Conservation (phyloP, 2,797 vertebrate genomes). For the Cottoperca gobio region DNA sequence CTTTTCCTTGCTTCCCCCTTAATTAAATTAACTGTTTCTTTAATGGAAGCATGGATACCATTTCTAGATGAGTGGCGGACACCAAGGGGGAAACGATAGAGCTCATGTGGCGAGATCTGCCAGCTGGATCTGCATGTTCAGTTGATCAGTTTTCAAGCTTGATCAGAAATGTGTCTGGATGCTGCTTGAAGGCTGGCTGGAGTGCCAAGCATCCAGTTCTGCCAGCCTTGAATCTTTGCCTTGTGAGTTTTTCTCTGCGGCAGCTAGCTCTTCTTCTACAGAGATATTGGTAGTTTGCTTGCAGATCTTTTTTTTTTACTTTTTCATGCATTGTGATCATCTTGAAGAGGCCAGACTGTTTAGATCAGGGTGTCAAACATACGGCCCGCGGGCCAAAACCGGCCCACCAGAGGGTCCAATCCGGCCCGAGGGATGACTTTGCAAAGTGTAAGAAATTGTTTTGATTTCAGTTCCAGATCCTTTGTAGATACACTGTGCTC, state of each 20-base stretch:
- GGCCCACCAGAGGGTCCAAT: too few species aligned
- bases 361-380: too few species aligned
- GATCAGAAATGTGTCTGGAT: constrained; percentile 50
- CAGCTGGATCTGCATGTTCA: constrained; percentile 21
- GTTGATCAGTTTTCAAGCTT: constrained; percentile 51
- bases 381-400: too few species aligned
- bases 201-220: constrained; percentile 31
- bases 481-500: too few species aligned
- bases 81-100: constrained; percentile 3
- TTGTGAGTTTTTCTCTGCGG: constrained; percentile 16
- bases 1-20: neutral
- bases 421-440: too few species aligned
- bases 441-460: too few species aligned
- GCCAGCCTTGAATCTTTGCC: constrained; percentile 48
- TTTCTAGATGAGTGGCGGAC: constrained; percentile 10
- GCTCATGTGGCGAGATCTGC: constrained; percentile 27
- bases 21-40: neutral
- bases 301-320: constrained; percentile 26
- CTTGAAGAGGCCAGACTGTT: constrained; percentile 24
- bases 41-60: neutral
- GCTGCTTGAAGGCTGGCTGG: constrained; percentile 37
- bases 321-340: constrained; percentile 27
- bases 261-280: constrained; percentile 30
- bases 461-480: too few species aligned
- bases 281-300: constrained; percentile 5